Base-by-base conservation (phyloP, 2,113 vertebrate species). In the Tenrec ecaudatus region DNA sequence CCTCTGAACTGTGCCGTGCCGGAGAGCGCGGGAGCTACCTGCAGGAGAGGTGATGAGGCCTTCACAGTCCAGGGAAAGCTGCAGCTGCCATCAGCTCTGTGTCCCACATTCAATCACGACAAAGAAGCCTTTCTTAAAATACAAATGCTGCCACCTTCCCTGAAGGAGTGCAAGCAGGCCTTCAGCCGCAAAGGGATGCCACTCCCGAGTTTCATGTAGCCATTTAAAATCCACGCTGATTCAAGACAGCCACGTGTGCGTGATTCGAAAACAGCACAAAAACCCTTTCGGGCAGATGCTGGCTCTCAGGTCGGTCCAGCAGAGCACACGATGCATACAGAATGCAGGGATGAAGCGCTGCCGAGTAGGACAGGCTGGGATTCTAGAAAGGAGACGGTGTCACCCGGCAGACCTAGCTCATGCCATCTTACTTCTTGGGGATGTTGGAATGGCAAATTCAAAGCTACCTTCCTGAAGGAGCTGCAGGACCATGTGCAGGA, bases 1-100 rank as follows among this genome's bases (percentile, higher is more conserved):
- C 89, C 95, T 96, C 96, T 79, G 83, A 89, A 96, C 81, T 53
- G 66, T 31, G 92, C 12, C 66, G 81, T 75, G 83, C 77, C 66
- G 77, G 82, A 88, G 47, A 81, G 79, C 78, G 90, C 86, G 40
- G 62, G 82, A 94, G 94, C 91, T n/a, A 57, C 16, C 0, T 1
- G 9, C 0, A 0, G n/a, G 71, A 79, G 57, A 80, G 73, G 27
- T 14, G 84, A 6, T 23, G 17, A 0, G 86, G 73, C 66, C 81
- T 27, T 6, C 15, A 23, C 31, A 14, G 62, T 29, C 89, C 14
- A 1, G 17, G 47, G 43, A 85, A 75, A 76, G 57, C 58, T 3
- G 6, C 0, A 1, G 66, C 17, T 14, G 5, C 0, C 0, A 17
- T 79, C 57, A 23, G 47, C 31, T 33, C 60, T 4, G 3, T 15